Evolutionary conservation across 2,888 invertebrate species (phyloP).

Genomic region (Lochmaea capreae): DNA sequence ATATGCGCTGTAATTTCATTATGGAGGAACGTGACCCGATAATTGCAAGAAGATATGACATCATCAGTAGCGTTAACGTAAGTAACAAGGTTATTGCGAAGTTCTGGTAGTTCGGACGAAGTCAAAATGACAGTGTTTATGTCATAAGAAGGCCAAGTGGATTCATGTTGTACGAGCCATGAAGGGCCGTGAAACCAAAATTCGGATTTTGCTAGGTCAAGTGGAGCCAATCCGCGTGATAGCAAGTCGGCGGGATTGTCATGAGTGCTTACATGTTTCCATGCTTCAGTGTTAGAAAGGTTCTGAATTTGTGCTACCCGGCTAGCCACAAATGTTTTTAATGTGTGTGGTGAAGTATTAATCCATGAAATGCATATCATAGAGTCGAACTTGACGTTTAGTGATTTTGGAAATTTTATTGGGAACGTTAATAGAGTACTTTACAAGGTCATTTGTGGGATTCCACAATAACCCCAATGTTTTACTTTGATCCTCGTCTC

Average conservation of each 20-base stretch:
- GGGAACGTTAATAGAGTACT: conserved; percentile 1
- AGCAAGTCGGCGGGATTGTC: conserved; percentile 27
- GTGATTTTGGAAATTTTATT: conserved; percentile 16
- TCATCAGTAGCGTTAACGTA: not conserved
- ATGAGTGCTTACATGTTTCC: conserved; percentile 22
- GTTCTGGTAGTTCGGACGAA: not conserved
- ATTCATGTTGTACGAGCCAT: conserved; percentile 8
- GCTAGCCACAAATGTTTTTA: conserved; percentile 30
- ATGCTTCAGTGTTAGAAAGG: conserved; percentile 6
- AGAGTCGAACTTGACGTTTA: conserved; percentile 33
- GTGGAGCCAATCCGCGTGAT: conserved; percentile 21
- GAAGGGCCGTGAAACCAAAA: conserved; percentile 25
- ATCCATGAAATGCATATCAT: conserved; percentile 36
- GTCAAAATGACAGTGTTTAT: not conserved
- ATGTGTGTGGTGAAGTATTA: conserved; percentile 16
- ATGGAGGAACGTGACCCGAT: too few relatives aligned
- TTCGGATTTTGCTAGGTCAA: conserved; percentile 6
- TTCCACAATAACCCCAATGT: conserved; percentile 10
- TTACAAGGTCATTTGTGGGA: not conserved
- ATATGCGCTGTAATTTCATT: too few relatives aligned
- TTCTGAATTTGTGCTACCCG: conserved; percentile 26
- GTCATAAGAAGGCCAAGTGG: not conserved
- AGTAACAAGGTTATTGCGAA: not conserved
- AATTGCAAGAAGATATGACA: too few relatives aligned
- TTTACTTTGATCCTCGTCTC: conserved; percentile 15